Percentiles rank a stretch among this genome's conserved stretches.
These are phyloP conservation scores for Numida meleagris DNA, from an alignment of 2,113 vertebrate genomes.

Conservation along the genomic window DNA sequence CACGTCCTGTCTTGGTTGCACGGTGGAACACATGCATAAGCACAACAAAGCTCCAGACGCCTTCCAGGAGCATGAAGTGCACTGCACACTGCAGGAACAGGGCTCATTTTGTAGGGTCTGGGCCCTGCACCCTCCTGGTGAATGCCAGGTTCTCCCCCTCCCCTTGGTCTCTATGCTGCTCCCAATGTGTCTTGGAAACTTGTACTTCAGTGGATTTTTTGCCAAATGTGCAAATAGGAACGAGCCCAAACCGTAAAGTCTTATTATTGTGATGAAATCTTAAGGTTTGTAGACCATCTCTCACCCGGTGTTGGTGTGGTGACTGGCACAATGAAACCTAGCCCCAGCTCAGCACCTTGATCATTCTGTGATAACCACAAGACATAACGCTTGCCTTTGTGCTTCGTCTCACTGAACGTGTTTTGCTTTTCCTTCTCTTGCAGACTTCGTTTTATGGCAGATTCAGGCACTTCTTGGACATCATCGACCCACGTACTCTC, in stretches of 20 bases:
- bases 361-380: not conserved
- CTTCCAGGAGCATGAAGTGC: not conserved
- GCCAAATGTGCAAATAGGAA: not conserved
- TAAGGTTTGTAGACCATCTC: not conserved
- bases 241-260: not conserved
- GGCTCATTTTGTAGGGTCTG: no score
- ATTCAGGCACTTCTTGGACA: slow-evolving; percentile 92
- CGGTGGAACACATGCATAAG: accelerated
- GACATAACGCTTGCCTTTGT: not conserved
- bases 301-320: not conserved
- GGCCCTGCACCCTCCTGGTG: not conserved
- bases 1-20: no score
- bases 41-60: not conserved
- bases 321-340: not conserved
- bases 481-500: slow-evolving; percentile 91
- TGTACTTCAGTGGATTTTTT: not conserved
- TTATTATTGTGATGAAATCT: not conserved
- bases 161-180: not conserved
- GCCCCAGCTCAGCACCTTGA: not conserved
- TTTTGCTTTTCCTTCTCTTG: not conserved
- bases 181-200: not conserved
- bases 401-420: not conserved
- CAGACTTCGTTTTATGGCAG: slow-evolving; percentile 88
- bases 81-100: not conserved
- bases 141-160: not conserved